A percentile compares a stretch with the other conserved stretches of the same genome.
phyloP scores from a whole-genome alignment of 2,888 invertebrate species.

The Blastobasis adustella region DNA sequence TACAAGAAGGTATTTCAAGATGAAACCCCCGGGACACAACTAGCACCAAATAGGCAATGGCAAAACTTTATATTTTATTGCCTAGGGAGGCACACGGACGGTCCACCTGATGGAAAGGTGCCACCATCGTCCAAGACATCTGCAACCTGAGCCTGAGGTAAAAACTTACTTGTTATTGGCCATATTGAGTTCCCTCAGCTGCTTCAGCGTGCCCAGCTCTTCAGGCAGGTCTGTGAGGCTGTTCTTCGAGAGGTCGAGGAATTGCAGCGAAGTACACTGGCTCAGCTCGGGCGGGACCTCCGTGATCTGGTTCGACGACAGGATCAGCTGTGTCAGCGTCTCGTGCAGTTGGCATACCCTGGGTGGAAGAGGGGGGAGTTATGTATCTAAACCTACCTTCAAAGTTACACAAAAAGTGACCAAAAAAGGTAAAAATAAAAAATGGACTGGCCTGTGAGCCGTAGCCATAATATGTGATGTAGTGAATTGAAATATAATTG shows the following conservation, averaged over 20 bases:
- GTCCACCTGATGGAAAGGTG: too few relatives aligned
- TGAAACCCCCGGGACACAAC: too few relatives aligned
- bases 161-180: conserved; percentile 84
- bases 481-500: too few relatives aligned
- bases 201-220: conserved; percentile 75
- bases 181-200: conserved; percentile 85
- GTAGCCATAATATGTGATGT: too few relatives aligned
- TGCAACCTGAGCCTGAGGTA: too few relatives aligned
- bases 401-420: conserved; percentile 16
- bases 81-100: too few relatives aligned
- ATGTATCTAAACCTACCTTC: background rate
- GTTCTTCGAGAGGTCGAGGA: conserved; percentile 86
- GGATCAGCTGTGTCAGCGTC: conserved; percentile 77
- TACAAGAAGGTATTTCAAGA: too few relatives aligned
- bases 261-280: conserved; percentile 77
- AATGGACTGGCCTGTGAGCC: too few relatives aligned
- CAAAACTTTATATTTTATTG: too few relatives aligned
- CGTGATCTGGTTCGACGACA: conserved; percentile 81
- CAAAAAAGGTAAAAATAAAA: too few relatives aligned
- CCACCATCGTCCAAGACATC: too few relatives aligned
- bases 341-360: conserved; percentile 67
- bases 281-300: conserved; percentile 78
- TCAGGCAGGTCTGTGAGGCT: conserved; percentile 77
- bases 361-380: conserved; percentile 19
- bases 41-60: too few relatives aligned